A percentile compares a stretch with the other conserved stretches of the same genome.
Evolutionary conservation across 2,888 invertebrate species (phyloP).

Genomic region (Leucoma salicis): DNA sequence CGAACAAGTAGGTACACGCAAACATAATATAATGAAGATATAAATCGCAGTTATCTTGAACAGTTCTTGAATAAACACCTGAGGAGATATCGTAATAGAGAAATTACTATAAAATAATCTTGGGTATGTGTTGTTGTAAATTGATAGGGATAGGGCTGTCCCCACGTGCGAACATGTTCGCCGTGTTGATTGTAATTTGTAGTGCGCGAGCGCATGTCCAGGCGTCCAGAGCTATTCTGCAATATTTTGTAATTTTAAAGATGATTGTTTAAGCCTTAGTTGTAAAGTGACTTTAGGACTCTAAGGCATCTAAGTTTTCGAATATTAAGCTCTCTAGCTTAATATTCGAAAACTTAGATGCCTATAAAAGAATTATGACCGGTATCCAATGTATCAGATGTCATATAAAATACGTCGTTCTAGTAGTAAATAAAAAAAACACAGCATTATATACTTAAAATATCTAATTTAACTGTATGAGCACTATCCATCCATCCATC

Average conservation of each 20-base stretch:
- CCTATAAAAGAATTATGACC: no score
- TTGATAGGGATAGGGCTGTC: conserved; percentile 69
- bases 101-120: conserved; percentile 75
- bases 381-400: no score
- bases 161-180: conserved; percentile 75
- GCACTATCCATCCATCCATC: no score
- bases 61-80: conserved; percentile 36
- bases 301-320: no score
- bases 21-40: conserved; percentile 38
- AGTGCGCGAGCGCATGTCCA: conserved; percentile 68
- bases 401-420: no score
- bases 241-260: conserved; percentile 12
- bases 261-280: no score
- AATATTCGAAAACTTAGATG: background rate
- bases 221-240: conserved; percentile 51
- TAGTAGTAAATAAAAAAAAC: no score
- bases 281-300: no score
- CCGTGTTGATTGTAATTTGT: conserved; percentile 81
- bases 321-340: background rate
- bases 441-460: no score
- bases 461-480: no score
- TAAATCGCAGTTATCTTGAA: conserved; percentile 37
- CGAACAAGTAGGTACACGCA: no score
- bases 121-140: conserved; percentile 62
- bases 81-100: conserved; percentile 64